Percentiles rank a stretch among this genome's conserved stretches.
Evolutionary conservation across 2,113 vertebrate genomes (phyloP).

Genomic region (Saimiri boliviensis): DNA sequence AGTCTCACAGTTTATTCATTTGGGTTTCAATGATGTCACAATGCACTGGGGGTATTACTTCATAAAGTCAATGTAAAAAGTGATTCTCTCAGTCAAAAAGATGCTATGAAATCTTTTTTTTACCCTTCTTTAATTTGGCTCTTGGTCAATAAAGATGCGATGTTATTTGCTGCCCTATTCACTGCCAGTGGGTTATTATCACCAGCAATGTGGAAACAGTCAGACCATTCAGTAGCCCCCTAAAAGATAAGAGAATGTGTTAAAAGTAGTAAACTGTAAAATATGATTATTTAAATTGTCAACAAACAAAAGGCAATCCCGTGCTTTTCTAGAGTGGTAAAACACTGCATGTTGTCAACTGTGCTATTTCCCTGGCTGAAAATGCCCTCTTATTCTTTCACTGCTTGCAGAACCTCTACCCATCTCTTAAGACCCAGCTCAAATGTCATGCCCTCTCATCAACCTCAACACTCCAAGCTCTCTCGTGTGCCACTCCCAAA

Average conservation of each 20-base stretch:
- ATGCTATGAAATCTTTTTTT: constrained; percentile 26
- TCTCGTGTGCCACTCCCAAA: background rate
- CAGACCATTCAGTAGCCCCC: constrained; percentile 93
- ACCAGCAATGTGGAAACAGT: constrained; percentile 94
- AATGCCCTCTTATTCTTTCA: constrained; percentile 11
- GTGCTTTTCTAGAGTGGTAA: background rate
- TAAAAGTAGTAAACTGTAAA: constrained; percentile 17
- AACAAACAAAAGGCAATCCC: background rate
- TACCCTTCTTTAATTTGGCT: constrained; percentile 87
- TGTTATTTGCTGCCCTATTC: constrained; percentile 94
- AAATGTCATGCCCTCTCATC: background rate
- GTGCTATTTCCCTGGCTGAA: background rate
- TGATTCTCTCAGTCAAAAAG: background rate
- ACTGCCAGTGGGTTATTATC: constrained; percentile 96
- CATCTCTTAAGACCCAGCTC: background rate
- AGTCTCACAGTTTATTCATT: background rate
- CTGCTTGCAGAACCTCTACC: background rate
- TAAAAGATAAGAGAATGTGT: constrained; percentile 72
- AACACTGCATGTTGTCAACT: background rate
- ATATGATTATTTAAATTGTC: background rate
- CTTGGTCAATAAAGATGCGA: constrained; percentile 92
- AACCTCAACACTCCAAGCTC: background rate
- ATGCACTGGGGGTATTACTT: background rate
- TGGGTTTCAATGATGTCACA: background rate
- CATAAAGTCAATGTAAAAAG: background rate